Percentiles rank a stretch among this genome's conserved stretches.
phyloP scores from a whole-genome alignment of 1,140 invertebrate genomes.

The Microplitis demolitor region DNA sequence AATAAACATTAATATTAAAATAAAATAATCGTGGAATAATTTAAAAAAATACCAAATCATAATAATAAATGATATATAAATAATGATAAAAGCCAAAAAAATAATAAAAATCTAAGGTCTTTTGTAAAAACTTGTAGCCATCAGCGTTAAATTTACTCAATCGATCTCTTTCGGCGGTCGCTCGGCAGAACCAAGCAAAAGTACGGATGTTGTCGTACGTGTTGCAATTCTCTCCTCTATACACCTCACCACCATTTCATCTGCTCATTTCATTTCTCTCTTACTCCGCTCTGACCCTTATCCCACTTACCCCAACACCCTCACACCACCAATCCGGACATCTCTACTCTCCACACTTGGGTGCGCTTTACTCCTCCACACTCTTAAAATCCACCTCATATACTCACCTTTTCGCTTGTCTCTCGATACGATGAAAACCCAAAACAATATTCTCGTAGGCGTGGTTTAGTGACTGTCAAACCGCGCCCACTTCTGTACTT shows the following conservation, averaged over 20 bases:
- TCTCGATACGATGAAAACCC: background rate
- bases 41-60: background rate
- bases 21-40: too few species aligned
- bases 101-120: background rate
- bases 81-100: background rate
- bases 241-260: background rate
- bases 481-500: background rate
- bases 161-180: slow-evolving; percentile 56
- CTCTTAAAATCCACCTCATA: too few species aligned
- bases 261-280: slow-evolving; percentile 10
- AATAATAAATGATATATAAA: background rate
- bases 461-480: background rate
- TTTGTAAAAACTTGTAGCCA: slow-evolving; percentile 34
- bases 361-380: too few species aligned
- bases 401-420: background rate
- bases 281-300: background rate
- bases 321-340: too few species aligned
- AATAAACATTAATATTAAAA: too few species aligned
- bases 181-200: background rate
- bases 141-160: slow-evolving; percentile 43
- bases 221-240: slow-evolving; percentile 4
- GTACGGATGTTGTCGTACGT: slow-evolving; percentile 31
- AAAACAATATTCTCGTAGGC: slow-evolving; percentile 5
- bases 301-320: too few species aligned
- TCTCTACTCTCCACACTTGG: too few species aligned